These are phyloP conservation scores for Xenopus borealis DNA, from an alignment of 2,113 vertebrate genomes.

Conservation along the genomic window DNA sequence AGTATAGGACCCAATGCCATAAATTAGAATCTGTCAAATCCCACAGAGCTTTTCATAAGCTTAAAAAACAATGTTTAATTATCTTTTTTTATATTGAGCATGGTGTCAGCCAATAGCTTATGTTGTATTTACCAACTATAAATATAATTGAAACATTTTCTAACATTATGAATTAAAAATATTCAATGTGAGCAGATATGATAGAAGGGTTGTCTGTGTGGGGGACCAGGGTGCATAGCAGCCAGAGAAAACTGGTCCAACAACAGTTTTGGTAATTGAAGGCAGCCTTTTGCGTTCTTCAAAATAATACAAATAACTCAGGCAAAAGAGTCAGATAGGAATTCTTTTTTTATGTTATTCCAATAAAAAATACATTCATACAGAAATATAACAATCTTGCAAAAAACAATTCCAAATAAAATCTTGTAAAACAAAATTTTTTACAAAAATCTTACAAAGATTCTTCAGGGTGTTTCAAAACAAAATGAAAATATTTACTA, in stretches of 20 bases:
- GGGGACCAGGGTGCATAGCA: too few species aligned
- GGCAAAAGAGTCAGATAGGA: slow-evolving; percentile 25
- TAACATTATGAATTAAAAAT: too few species aligned
- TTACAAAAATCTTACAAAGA: slow-evolving; percentile 99
- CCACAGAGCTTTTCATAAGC: background rate
- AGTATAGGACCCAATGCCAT: background rate
- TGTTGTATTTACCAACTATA: too few species aligned
- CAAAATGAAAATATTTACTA: slow-evolving; percentile 69
- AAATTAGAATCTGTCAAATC: background rate
- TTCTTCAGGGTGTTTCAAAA: slow-evolving; percentile 79
- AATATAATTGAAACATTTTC: too few species aligned
- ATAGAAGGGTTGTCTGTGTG: too few species aligned
- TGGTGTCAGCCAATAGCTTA: too few species aligned
- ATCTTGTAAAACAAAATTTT: slow-evolving; percentile 99
- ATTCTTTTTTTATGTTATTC: slow-evolving; percentile 94
- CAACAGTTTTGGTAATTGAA: too few species aligned
- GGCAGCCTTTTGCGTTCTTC: too few species aligned
- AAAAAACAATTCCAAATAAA: slow-evolving; percentile 99
- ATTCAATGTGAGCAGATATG: too few species aligned
- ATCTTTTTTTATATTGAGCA: too few species aligned
- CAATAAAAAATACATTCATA: slow-evolving; percentile 99
- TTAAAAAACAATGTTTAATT: too few species aligned
- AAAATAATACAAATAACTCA: background rate
- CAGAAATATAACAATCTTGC: slow-evolving; percentile 99
- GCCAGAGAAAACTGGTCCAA: too few species aligned